Evolutionary conservation across 2,113 vertebrate species (phyloP).

Genomic region (Strigops habroptila): DNA sequence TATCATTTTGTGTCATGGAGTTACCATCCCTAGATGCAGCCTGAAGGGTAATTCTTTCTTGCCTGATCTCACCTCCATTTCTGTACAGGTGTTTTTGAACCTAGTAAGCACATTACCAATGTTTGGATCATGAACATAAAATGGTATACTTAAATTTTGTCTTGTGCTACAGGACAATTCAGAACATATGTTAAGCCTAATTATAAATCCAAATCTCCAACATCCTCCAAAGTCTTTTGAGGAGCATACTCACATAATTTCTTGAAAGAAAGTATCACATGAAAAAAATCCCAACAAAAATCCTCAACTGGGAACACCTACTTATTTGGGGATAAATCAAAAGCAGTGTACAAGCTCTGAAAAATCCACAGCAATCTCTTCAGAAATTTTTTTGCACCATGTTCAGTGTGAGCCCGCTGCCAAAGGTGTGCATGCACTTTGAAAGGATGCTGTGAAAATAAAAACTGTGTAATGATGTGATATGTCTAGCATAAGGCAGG

Average conservation of each 20-base stretch:
- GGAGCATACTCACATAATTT: not conserved
- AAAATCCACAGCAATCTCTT: not conserved
- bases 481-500: not conserved
- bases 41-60: not conserved
- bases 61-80: not conserved
- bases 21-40: not conserved
- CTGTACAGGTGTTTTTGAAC: not conserved
- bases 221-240: not conserved
- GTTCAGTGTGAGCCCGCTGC: not conserved
- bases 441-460: not conserved
- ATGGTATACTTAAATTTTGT: not conserved
- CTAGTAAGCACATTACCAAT: not conserved
- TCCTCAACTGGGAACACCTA: not conserved
- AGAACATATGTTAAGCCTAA: not conserved
- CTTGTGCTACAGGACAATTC: not conserved
- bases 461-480: not conserved
- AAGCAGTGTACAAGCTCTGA: not conserved
- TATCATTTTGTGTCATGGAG: not conserved
- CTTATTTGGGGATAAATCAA: not conserved
- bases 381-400: not conserved
- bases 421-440: not conserved
- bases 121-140: not conserved
- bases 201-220: not conserved
- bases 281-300: not conserved
- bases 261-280: not conserved